A percentile compares a stretch with the other conserved stretches of the same genome.
phyloP scores from a whole-genome alignment of 1,140 invertebrate species.

The Linepithema humile region DNA sequence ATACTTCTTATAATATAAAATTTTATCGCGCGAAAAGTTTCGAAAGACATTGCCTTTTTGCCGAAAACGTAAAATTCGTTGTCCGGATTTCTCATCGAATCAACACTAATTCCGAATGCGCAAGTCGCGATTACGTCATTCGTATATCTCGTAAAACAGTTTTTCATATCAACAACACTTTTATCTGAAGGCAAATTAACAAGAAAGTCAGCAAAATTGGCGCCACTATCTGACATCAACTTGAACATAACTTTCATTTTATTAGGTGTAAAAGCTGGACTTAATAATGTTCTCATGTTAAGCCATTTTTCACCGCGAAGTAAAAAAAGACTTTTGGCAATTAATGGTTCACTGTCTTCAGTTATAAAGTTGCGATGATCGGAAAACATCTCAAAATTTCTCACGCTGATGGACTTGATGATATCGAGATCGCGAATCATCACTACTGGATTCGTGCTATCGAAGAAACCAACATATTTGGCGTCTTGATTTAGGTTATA shows the following conservation, averaged over 20 bases:
- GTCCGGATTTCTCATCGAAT: constrained; percentile 81
- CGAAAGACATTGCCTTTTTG: constrained; percentile 66
- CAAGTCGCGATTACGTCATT: constrained; percentile 86
- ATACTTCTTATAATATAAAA: neutral
- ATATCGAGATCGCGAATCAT: constrained; percentile 79
- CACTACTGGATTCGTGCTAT: constrained; percentile 71
- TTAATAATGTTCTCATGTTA: constrained; percentile 70
- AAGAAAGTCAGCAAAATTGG: no score
- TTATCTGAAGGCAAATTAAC: no score
- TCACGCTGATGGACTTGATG: constrained; percentile 73
- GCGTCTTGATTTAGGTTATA: constrained; percentile 54
- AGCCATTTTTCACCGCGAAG: constrained; percentile 76
- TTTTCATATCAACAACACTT: constrained; percentile 33
- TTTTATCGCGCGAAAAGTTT: neutral
- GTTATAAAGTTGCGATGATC: constrained; percentile 78
- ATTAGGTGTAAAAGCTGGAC: constrained; percentile 77
- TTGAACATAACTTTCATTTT: constrained; percentile 77
- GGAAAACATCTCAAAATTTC: constrained; percentile 75
- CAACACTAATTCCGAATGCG: no score
- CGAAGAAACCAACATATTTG: constrained; percentile 72
- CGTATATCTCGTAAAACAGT: constrained; percentile 81
- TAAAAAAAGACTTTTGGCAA: constrained; percentile 74
- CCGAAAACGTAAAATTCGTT: constrained; percentile 86
- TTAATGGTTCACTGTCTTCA: constrained; percentile 70
- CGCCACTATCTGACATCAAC: constrained; percentile 66